These are phyloP conservation scores for Oenanthe melanoleuca DNA, from an alignment of 2,113 vertebrate genomes.

Conservation along the genomic window DNA sequence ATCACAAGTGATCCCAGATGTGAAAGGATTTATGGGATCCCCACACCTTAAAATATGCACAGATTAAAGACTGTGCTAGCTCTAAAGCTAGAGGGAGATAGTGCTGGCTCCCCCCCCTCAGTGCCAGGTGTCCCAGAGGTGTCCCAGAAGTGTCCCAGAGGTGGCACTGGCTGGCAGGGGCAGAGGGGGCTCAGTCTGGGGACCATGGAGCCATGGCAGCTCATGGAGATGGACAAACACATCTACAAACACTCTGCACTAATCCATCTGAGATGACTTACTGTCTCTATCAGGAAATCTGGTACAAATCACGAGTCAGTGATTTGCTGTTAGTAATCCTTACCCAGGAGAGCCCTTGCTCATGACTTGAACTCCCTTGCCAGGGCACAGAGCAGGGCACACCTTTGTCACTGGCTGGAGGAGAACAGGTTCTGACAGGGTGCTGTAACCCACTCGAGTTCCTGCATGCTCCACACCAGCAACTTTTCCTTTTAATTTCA, in stretches of 20 bases:
- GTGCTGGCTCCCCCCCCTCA: rapidly evolving
- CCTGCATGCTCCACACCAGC: background rate
- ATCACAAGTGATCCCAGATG: constrained; percentile 60
- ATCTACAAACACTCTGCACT: rapidly evolving
- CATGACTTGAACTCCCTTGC: background rate
- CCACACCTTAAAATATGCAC: constrained; percentile 12
- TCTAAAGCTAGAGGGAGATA: background rate
- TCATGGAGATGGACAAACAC: background rate
- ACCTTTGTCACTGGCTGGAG: background rate
- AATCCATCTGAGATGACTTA: background rate
- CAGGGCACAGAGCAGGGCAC: background rate
- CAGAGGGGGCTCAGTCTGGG: background rate
- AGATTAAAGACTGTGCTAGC: background rate
- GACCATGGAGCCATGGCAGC: background rate
- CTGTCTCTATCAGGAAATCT: background rate
- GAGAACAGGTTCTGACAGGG: background rate
- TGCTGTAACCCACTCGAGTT: background rate
- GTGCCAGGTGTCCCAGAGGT: background rate
- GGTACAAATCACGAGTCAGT: background rate
- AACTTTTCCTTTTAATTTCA: background rate
- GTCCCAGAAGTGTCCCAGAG: background rate
- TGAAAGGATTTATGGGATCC: constrained; percentile 66
- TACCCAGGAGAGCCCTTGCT: background rate
- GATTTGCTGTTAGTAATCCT: background rate
- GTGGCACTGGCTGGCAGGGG: background rate